Percentiles rank a stretch among this genome's conserved stretches.
Evolutionary conservation across 23 tunicate species (phyloP).

Genomic region (Clavelina lepadiformis): DNA sequence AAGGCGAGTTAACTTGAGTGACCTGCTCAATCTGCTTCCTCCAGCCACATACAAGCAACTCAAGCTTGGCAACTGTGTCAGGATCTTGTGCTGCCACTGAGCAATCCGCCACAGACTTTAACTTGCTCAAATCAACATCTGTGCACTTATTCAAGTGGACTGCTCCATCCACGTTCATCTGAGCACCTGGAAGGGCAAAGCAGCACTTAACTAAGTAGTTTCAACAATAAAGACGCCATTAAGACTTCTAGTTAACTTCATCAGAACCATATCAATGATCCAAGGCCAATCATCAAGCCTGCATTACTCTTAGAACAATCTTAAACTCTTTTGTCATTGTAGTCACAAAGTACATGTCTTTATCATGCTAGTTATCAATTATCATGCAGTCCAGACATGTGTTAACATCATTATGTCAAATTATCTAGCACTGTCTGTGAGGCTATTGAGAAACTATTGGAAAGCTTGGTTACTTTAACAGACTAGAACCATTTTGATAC

Average conservation of each 20-base stretch:
- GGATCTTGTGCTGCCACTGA: constrained; percentile 80
- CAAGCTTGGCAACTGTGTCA: constrained; percentile 69
- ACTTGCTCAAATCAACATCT: constrained; percentile 46
- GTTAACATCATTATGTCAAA: no score
- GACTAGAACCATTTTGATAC: no score
- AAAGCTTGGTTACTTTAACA: no score
- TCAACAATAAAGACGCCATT: not conserved
- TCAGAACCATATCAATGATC: not conserved
- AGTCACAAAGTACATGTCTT: no score
- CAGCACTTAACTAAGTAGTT: not conserved
- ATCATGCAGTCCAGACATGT: no score
- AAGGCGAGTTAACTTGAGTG: no score
- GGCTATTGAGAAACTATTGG: no score
- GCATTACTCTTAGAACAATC: no score
- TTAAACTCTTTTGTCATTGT: no score
- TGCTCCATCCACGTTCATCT: constrained; percentile 91
- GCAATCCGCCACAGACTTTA: constrained; percentile 48
- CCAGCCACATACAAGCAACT: constrained; percentile 95
- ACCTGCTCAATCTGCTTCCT: constrained; percentile 99
- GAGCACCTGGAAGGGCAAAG: constrained; percentile 90
- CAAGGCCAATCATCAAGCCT: no score
- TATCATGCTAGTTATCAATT: no score
- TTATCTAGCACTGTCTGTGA: no score
- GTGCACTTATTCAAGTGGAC: constrained; percentile 56
- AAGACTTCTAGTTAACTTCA: not conserved